Base-by-base conservation (phyloP, 64 coral and sea anemone genomes). In the Trachythela sp. region DNA sequence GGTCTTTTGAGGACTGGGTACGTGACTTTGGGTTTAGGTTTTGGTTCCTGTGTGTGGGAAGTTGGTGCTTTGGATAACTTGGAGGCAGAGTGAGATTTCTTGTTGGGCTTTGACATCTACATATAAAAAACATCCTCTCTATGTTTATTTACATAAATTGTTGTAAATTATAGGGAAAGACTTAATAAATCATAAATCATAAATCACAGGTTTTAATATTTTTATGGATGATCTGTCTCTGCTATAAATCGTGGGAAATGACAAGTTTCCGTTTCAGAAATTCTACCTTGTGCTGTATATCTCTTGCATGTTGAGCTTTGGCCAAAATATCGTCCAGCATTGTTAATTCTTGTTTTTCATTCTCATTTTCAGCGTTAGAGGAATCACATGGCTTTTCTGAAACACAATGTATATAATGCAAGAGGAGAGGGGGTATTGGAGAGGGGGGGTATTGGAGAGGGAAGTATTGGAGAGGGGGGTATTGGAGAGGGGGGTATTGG, bases 231-330 rank as follows among this genome's bases (percentile, higher is more conserved):
- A n/a, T n/a, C n/a, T n/a, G n/a, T n/a, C n/a, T n/a, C n/a, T n/a
- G n/a, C n/a, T n/a, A n/a, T n/a, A n/a, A n/a, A n/a, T n/a, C n/a
- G n/a, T n/a, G n/a, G n/a, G n/a, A n/a, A n/a, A n/a, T n/a, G 34
- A 37, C 8, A 35, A 37, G 35, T 18, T 0, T n/a, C n/a, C n/a
- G n/a, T n/a, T n/a, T n/a, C n/a, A n/a, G n/a, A n/a, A n/a, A n/a
- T n/a, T n/a, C n/a, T 36, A 80, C 75, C 75, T 80, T 80, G 30
- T 20, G 15, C 35, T 80, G 75, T 29, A 80, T 35, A 34, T 80
- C 75, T 80, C 75, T 80, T 10, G 75, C 75, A 14, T 80, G 31
- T 80, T 80, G 75, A 4, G 75, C 75, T 80, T 80, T 80, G 20
- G 31, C 75, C 30, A 80, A 80, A 80, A 80, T 80, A 35, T 80